Evolutionary conservation across 2,113 vertebrate species (phyloP).

Genomic region (Tyrannus savana): DNA sequence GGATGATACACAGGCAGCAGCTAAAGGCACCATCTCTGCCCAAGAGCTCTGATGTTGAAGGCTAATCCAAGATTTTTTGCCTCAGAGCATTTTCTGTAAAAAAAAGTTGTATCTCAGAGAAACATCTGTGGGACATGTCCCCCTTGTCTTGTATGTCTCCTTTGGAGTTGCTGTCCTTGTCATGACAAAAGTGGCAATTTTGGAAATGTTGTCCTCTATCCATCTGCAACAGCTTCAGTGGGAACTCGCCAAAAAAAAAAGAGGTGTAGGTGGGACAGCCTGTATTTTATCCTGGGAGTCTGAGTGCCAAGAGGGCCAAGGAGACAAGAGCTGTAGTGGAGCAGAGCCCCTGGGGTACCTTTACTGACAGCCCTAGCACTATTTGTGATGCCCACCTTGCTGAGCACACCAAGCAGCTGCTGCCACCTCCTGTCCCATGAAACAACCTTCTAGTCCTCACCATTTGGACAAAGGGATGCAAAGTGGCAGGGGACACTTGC

Average conservation of each 20-base stretch:
- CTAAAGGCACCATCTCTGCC: neutral
- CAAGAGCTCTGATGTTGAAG: neutral
- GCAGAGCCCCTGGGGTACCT: neutral
- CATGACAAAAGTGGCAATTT: neutral
- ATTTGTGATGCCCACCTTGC: fast-evolving
- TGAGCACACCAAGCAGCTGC: fast-evolving
- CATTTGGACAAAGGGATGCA: neutral
- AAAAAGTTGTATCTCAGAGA: neutral
- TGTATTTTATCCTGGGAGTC: neutral
- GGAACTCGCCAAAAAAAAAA: neutral
- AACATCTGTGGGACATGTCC: neutral
- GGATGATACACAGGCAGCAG: neutral
- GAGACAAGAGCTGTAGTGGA: neutral
- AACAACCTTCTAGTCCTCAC: neutral
- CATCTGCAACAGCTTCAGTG: neutral
- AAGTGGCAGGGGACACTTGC: neutral
- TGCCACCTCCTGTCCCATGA: neutral
- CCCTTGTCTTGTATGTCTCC: neutral
- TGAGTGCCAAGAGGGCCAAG: neutral
- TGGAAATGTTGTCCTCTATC: neutral
- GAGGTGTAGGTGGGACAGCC: neutral
- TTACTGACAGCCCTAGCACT: neutral
- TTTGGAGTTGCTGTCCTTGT: neutral
- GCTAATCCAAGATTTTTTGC: neutral
- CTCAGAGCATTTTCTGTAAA: neutral